Evolutionary conservation across 2,888 invertebrate genomes (phyloP).

Genomic region (Lathronympha strigana): DNA sequence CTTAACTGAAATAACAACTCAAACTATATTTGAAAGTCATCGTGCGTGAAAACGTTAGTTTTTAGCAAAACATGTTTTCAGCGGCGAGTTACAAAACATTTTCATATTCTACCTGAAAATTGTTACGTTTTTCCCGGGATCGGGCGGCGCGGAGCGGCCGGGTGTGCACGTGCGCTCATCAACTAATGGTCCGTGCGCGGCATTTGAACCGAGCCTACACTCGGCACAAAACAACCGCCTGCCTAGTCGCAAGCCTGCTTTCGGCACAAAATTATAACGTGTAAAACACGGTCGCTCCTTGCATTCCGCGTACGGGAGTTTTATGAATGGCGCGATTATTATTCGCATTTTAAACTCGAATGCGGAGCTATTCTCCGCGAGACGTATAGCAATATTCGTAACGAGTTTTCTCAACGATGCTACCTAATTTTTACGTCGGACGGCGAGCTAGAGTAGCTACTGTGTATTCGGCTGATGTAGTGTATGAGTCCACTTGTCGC

Average conservation of each 20-base stretch:
- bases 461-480: constrained; percentile 46
- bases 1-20: constrained; percentile 52
- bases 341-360: constrained; percentile 84
- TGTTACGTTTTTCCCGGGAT: constrained; percentile 70
- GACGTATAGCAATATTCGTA: constrained; percentile 82
- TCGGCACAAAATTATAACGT: constrained; percentile 83
- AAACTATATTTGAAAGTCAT: constrained; percentile 73
- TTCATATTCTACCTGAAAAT: constrained; percentile 81
- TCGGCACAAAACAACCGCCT: constrained; percentile 76
- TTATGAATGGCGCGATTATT: constrained; percentile 82
- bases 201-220: constrained; percentile 83
- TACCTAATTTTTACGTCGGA: constrained; percentile 77
- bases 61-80: constrained; percentile 75
- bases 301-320: constrained; percentile 81
- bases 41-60: constrained; percentile 80
- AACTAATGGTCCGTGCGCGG: constrained; percentile 85
- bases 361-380: constrained; percentile 79
- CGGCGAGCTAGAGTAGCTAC: constrained; percentile 41
- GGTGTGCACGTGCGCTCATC: constrained; percentile 81
- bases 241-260: constrained; percentile 74
- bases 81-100: constrained; percentile 77
- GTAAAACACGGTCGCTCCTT: constrained; percentile 82
- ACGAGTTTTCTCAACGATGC: constrained; percentile 80
- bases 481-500: constrained; percentile 62
- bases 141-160: constrained; percentile 56